Evolutionary conservation across 92 coral and sea anemone genomes (phyloP).

Genomic region (Phenganax subtilis): DNA sequence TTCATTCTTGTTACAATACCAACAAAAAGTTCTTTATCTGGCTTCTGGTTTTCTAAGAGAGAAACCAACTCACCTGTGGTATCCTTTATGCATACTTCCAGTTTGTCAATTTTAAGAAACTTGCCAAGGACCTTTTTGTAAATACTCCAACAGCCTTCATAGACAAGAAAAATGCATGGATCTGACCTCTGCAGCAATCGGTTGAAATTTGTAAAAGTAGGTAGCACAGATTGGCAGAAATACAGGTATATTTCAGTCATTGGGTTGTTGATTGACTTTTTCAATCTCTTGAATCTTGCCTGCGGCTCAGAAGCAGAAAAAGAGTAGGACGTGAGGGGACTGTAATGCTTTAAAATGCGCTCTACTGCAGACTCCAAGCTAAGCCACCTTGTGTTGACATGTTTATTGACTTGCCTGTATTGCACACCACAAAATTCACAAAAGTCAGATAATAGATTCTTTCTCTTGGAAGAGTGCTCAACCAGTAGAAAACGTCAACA

Average conservation of each 20-base stretch:
- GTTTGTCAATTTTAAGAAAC: conserved; percentile 22
- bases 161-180: conserved; percentile 26
- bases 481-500: conserved; percentile 58
- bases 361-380: conserved; percentile 59
- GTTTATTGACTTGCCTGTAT: conserved; percentile 53
- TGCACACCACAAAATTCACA: conserved; percentile 43
- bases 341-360: conserved; percentile 47
- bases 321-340: conserved; percentile 53
- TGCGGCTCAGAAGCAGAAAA: conserved; percentile 29
- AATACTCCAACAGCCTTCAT: conserved; percentile 34
- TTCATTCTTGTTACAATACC: conserved; percentile 51
- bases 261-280: conserved; percentile 37
- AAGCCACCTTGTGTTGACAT: conserved; percentile 57
- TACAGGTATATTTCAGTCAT: conserved; percentile 49
- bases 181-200: conserved; percentile 31
- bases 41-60: conserved; percentile 19
- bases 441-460: conserved; percentile 23
- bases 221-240: conserved; percentile 51
- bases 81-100: conserved; percentile 28
- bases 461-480: conserved; percentile 55
- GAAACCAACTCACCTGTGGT: conserved; percentile 23
- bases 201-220: conserved; percentile 10
- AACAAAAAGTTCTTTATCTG: conserved; percentile 47
- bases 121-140: conserved; percentile 30
- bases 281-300: conserved; percentile 48